phyloP scores from a whole-genome alignment of 2,797 vertebrate genomes.

The Alauda arvensis region DNA sequence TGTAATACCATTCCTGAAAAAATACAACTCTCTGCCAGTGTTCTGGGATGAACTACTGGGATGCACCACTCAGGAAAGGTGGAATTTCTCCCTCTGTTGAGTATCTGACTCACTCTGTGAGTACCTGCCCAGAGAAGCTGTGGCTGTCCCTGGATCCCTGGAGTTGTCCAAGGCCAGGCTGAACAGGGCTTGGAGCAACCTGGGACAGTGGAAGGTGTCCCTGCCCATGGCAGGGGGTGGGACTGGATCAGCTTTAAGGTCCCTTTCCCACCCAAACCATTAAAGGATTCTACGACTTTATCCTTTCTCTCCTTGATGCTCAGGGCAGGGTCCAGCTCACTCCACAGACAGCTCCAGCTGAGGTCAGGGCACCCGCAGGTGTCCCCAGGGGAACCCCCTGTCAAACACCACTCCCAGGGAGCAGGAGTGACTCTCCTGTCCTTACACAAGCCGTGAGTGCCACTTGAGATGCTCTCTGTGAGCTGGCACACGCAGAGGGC shows the following conservation, averaged over 20 bases:
- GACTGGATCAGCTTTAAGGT: fast-evolving
- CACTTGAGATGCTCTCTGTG: background rate
- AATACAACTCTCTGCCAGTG: background rate
- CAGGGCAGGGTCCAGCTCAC: background rate
- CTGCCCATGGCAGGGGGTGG: background rate
- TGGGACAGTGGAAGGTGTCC: fast-evolving
- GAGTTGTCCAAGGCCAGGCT: background rate
- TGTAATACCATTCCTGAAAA: background rate
- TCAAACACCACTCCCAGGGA: background rate
- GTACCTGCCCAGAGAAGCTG: background rate
- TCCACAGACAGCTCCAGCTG: background rate
- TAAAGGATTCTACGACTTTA: background rate
- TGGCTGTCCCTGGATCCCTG: background rate
- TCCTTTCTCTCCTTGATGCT: background rate
- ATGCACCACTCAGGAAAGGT: background rate
- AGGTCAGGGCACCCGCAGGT: background rate
- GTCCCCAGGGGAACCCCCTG: background rate
- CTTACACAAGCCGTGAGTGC: fast-evolving
- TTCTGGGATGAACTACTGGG: background rate
- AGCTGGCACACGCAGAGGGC: background rate
- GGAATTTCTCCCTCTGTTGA: background rate
- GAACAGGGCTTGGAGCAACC: fast-evolving
- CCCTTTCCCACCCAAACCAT: background rate
- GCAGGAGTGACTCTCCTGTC: background rate
- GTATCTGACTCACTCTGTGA: background rate